These are phyloP conservation scores for Notarius lentiginosus DNA, from an alignment of 2,113 vertebrate species.

Conservation along the genomic window DNA sequence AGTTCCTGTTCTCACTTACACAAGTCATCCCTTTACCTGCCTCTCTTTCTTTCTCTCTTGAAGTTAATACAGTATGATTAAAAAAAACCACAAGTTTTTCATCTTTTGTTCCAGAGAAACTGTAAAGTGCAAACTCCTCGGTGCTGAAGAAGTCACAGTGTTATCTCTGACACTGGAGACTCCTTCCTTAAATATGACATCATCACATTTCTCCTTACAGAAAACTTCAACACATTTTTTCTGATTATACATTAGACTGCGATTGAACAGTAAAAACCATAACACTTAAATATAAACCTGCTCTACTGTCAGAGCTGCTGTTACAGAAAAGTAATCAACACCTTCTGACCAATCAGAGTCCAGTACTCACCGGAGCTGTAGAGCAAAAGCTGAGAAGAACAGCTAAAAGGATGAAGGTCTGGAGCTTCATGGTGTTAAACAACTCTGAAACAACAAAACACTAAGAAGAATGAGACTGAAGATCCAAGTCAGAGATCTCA, in stretches of 20 bases:
- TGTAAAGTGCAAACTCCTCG: not conserved
- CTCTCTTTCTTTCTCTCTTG: not conserved
- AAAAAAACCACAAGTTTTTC: not conserved
- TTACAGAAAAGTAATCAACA: not conserved
- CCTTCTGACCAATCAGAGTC: not conserved
- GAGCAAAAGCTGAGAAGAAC: constrained; percentile 41
- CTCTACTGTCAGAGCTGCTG: not conserved
- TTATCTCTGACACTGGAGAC: not conserved
- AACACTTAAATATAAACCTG: not conserved
- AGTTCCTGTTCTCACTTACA: not conserved
- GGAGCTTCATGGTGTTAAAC: constrained; percentile 41
- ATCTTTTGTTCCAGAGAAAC: not conserved
- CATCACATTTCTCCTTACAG: not conserved
- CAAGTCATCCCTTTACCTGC: not conserved
- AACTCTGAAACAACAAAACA: constrained; percentile 13
- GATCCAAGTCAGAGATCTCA: not conserved
- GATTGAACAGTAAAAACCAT: not conserved
- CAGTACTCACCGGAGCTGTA: constrained; percentile 44
- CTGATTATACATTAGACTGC: not conserved
- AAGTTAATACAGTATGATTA: not conserved
- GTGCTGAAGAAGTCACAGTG: not conserved
- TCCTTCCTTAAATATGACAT: not conserved
- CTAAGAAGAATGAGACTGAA: not conserved
- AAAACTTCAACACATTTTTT: not conserved
- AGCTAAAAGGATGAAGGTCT: constrained; percentile 10